These are phyloP conservation scores for Eidolon helvum DNA, from an alignment of 2,113 vertebrate species.

Conservation along the genomic window DNA sequence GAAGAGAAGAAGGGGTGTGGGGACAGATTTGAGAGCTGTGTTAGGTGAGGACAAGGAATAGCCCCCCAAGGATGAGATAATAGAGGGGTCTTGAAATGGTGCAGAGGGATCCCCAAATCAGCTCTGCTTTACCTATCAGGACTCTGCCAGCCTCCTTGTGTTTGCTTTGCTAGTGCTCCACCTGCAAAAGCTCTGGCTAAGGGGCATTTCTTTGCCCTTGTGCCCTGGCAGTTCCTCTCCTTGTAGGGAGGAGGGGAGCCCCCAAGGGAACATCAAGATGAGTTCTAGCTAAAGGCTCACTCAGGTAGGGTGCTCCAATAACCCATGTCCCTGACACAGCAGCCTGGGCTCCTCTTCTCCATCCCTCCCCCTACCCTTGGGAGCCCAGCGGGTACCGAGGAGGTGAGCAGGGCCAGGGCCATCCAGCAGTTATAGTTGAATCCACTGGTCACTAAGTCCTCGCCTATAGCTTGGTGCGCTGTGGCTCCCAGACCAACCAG, in stretches of 20 bases:
- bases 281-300: not conserved
- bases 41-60: not conserved
- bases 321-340: not conserved
- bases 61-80: not conserved
- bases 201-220: not conserved
- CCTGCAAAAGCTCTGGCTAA: no score
- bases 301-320: not conserved
- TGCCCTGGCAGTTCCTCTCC: not conserved
- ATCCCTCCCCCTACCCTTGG: not conserved
- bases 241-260: not conserved
- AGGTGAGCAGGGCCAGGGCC: constrained; percentile 49
- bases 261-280: not conserved
- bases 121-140: not conserved
- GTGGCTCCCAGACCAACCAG: not conserved
- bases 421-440: not conserved
- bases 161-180: no score
- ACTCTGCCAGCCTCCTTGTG: not conserved
- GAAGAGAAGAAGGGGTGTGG: not conserved
- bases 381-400: not conserved
- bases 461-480: not conserved
- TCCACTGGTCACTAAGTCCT: not conserved
- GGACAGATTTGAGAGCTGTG: not conserved
- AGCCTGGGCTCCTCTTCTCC: not conserved
- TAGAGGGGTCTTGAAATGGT: not conserved
- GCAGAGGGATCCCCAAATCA: not conserved